These are phyloP conservation scores for Dipus sagitta DNA, from an alignment of 2,797 vertebrate genomes.

Conservation along the genomic window DNA sequence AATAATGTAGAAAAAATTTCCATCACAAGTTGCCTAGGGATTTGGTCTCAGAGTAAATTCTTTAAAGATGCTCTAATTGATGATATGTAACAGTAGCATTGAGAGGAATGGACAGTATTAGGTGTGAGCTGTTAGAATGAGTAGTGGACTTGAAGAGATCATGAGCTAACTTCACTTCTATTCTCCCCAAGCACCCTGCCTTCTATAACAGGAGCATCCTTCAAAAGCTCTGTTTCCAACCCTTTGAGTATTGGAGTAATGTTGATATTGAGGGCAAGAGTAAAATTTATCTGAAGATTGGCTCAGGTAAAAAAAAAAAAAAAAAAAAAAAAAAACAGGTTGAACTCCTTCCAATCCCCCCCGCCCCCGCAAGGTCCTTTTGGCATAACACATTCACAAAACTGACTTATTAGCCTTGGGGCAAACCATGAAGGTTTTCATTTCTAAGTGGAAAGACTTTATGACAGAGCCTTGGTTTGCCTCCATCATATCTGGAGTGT, in stretches of 20 bases:
- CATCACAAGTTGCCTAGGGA: conserved; percentile 47
- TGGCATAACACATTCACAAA: conserved; percentile 36
- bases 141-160: neutral
- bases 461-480: conserved; percentile 46
- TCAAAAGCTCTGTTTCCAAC: conserved; percentile 22
- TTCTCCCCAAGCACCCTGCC: neutral
- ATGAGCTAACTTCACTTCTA: neutral
- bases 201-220: neutral
- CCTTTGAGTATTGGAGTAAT: conserved; percentile 53
- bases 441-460: conserved; percentile 32
- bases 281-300: conserved; percentile 63
- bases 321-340: no score
- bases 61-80: conserved; percentile 50
- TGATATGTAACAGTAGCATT: conserved; percentile 35
- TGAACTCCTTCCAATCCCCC: conserved; percentile 57
- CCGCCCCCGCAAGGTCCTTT: neutral
- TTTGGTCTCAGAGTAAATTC: conserved; percentile 56
- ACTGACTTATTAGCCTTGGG: conserved; percentile 12
- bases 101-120: neutral
- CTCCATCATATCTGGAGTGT: neutral
- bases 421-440: neutral
- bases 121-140: neutral
- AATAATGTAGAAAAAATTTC: conserved; percentile 51
- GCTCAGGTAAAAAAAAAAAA: conserved; percentile 53
- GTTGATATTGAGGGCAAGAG: neutral